A percentile compares a stretch with the other conserved stretches of the same genome.
Conservation (phyloP, 2,797 vertebrate genomes). For the Betta splendens region DNA sequence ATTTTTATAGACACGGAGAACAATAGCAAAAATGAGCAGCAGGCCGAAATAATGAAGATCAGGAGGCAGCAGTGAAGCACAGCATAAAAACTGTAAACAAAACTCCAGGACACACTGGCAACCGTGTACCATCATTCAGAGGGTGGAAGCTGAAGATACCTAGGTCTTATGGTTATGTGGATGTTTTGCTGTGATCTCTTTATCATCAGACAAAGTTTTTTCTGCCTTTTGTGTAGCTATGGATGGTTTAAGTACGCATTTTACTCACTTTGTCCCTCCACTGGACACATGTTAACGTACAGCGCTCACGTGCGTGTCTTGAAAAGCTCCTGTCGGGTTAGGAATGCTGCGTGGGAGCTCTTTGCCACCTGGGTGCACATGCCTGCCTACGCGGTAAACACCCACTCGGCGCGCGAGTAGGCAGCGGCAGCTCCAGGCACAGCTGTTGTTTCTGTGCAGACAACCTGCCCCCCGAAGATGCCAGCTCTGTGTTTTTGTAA, state of each 20-base stretch:
- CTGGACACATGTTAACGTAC: slow-evolving; percentile 5
- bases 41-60: slow-evolving; percentile 9
- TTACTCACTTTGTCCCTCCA: too few species aligned
- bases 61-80: slow-evolving; percentile 1
- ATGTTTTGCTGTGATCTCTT: too few species aligned
- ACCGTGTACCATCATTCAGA: neutral
- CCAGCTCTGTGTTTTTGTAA: slow-evolving; percentile 46
- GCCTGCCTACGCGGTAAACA: slow-evolving; percentile 3
- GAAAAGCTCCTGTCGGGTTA: slow-evolving; percentile 33
- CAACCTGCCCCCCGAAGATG: too few species aligned
- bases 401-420: slow-evolving; percentile 47
- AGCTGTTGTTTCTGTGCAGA: slow-evolving; percentile 78
- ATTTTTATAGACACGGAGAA: slow-evolving; percentile 9
- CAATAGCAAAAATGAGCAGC: slow-evolving; percentile 4
- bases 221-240: neutral
- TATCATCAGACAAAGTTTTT: too few species aligned
- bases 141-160: neutral
- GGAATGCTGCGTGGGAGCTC: slow-evolving; percentile 59
- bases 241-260: too few species aligned
- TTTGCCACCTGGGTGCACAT: slow-evolving; percentile 40
- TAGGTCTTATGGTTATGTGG: neutral
- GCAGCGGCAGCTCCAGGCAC: slow-evolving; percentile 54
- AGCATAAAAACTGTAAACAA: slow-evolving; percentile 2
- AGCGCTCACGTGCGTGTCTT: slow-evolving; percentile 14
- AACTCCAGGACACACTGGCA: neutral